Percentiles rank a stretch among this genome's conserved stretches.
These are phyloP conservation scores for Diarsia mendica DNA, from an alignment of 2,888 invertebrate genomes.

Conservation along the genomic window DNA sequence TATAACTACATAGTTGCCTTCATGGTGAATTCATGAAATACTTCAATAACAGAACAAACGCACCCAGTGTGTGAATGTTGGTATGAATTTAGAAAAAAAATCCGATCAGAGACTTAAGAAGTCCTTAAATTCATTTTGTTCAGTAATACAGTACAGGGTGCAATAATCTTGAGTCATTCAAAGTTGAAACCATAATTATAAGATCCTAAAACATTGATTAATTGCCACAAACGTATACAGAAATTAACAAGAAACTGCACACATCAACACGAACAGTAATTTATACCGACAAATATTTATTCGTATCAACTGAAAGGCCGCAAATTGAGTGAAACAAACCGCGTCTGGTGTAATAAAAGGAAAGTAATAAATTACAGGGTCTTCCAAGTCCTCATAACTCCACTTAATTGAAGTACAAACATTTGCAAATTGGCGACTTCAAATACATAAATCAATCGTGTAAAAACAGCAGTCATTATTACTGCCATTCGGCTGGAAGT, in stretches of 20 bases:
- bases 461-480: conserved; percentile 61
- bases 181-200: background rate
- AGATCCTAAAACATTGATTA: conserved; percentile 15
- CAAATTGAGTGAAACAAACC: conserved; percentile 63
- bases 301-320: conserved; percentile 51
- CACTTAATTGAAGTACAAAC: conserved; percentile 79
- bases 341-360: conserved; percentile 66
- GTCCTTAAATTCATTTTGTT: too few relatives aligned
- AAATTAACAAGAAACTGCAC: conserved; percentile 48
- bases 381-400: conserved; percentile 77
- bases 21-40: background rate
- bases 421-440: conserved; percentile 80
- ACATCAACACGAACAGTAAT: conserved; percentile 32
- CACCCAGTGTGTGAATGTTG: too few relatives aligned
- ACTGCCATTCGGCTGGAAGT: conserved; percentile 44
- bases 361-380: conserved; percentile 69
- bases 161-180: background rate
- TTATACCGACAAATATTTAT: conserved; percentile 61
- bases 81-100: background rate
- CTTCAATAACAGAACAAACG: background rate
- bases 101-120: too few relatives aligned
- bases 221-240: conserved; percentile 32
- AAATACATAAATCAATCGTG: conserved; percentile 78
- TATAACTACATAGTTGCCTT: background rate
- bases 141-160: background rate